Evolutionary conservation across 2,797 vertebrate species (phyloP).

Genomic region (Pogoniulus pusillus): DNA sequence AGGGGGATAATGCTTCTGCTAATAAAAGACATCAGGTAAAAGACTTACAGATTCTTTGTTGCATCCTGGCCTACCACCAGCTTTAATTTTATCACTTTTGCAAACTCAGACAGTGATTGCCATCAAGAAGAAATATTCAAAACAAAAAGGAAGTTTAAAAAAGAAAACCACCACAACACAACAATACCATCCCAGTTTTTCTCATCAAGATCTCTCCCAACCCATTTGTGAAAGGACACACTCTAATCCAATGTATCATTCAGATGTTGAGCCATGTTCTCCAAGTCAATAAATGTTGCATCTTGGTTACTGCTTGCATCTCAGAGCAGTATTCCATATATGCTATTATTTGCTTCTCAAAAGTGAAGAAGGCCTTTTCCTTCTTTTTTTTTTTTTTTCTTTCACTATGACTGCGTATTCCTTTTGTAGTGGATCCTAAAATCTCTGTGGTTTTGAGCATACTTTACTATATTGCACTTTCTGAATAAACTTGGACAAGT

Average conservation of each 20-base stretch:
- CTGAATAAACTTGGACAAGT: neutral
- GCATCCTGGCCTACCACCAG: neutral
- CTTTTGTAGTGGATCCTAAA: neutral
- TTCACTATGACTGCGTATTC: neutral
- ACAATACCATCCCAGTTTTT: rapidly evolving
- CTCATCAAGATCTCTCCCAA: neutral
- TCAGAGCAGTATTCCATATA: neutral
- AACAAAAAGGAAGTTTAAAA: neutral
- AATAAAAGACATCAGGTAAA: neutral
- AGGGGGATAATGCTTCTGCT: neutral
- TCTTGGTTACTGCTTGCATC: neutral
- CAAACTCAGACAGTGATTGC: neutral
- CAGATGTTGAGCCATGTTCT: neutral
- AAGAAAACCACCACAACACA: too few relatives aligned
- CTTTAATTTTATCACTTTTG: neutral
- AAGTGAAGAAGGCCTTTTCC: neutral
- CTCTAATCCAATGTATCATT: neutral
- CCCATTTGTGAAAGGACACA: neutral
- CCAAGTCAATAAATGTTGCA: neutral
- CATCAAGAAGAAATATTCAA: neutral
- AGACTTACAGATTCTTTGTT: neutral
- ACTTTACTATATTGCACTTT: neutral
- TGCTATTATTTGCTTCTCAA: neutral
- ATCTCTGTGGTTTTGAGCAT: neutral
- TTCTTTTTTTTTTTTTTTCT: neutral